Percentiles rank a stretch among this genome's conserved stretches.
These are phyloP conservation scores for Cheirogaleus major DNA, from an alignment of 2,797 vertebrate species.

Conservation along the genomic window DNA sequence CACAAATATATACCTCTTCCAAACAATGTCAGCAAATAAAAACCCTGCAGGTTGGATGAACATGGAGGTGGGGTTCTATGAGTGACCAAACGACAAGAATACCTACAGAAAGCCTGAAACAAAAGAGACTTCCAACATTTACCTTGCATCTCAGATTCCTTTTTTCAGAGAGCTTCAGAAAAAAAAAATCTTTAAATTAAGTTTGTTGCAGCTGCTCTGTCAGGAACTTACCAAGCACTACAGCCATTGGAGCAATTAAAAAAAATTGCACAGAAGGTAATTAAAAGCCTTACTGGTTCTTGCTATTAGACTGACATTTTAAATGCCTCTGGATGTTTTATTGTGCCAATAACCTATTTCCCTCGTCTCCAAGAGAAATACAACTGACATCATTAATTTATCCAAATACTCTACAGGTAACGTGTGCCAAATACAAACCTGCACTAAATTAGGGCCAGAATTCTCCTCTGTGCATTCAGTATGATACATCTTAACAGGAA, in stretches of 20 bases:
- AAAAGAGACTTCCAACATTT: slow-evolving; percentile 55
- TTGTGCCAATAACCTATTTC: slow-evolving; percentile 97
- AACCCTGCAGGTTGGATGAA: background rate
- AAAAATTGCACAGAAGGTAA: slow-evolving; percentile 99
- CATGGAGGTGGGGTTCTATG: background rate
- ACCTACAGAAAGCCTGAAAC: background rate
- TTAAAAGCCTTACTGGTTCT: slow-evolving; percentile 99
- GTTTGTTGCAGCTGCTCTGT: slow-evolving; percentile 88
- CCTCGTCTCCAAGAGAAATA: slow-evolving; percentile 92
- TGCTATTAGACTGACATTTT: slow-evolving; percentile 97
- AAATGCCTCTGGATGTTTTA: slow-evolving; percentile 95
- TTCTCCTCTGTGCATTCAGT: slow-evolving; percentile 87
- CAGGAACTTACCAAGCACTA: slow-evolving; percentile 87
- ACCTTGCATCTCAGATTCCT: slow-evolving; percentile 67
- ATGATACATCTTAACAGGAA: slow-evolving; percentile 84
- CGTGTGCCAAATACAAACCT: slow-evolving; percentile 91
- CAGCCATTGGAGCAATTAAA: slow-evolving; percentile 90
- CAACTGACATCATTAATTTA: slow-evolving; percentile 97
- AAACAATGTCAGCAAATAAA: slow-evolving; percentile 16
- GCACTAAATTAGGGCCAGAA: slow-evolving; percentile 93
- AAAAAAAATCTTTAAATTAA: slow-evolving; percentile 85
- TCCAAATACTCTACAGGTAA: slow-evolving; percentile 96
- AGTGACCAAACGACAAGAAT: slow-evolving; percentile 18
- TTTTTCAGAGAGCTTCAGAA: slow-evolving; percentile 70
- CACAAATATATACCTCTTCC: background rate